Conservation (phyloP, 2,113 vertebrate species). For the Tiliqua scincoides region DNA sequence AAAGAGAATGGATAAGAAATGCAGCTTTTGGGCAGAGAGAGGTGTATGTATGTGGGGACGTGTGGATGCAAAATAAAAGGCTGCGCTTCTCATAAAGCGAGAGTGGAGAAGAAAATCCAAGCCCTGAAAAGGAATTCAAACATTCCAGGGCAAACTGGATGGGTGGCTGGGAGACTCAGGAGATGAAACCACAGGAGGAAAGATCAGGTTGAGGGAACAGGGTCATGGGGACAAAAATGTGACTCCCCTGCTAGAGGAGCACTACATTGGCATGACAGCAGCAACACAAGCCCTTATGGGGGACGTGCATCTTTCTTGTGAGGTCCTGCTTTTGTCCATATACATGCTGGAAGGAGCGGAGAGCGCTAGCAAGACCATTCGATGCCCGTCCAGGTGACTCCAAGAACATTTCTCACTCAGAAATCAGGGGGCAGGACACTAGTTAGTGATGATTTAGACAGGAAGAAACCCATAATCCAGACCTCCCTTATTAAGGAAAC, state of each 20-base stretch:
- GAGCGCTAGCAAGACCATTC: constrained; percentile 13
- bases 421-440: neutral
- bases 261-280: neutral
- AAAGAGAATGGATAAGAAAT: neutral
- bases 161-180: neutral
- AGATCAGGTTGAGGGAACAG: neutral
- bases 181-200: neutral
- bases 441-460: constrained; percentile 26
- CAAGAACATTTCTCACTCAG: constrained; percentile 14
- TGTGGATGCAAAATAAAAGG: neutral
- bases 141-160: neutral
- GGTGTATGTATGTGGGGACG: neutral
- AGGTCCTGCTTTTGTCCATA: constrained; percentile 14
- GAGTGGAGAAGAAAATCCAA: neutral
- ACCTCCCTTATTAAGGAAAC: constrained; percentile 5
- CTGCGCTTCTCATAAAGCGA: neutral
- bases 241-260: neutral
- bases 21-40: neutral
- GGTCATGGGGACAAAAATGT: neutral
- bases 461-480: neutral
- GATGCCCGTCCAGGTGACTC: constrained; percentile 2
- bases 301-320: neutral
- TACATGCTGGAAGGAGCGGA: constrained; percentile 10
- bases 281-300: neutral
- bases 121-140: neutral